Conservation (phyloP, 2,888 invertebrate genomes). For the Trachelus troglodyta region DNA sequence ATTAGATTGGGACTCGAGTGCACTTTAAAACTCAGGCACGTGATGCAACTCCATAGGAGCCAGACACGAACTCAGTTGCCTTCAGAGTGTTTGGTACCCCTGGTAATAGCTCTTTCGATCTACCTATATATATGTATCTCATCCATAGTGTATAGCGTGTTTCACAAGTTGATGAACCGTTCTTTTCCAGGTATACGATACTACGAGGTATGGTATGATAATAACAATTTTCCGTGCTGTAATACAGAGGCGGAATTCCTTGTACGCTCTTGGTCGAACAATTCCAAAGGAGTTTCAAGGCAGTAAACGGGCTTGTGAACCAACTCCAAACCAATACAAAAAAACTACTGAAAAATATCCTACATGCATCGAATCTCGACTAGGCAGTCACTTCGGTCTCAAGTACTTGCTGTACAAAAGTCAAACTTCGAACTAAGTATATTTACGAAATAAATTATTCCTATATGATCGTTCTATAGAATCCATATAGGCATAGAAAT, state of each 20-base stretch:
- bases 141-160: not conserved
- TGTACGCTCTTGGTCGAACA: not conserved
- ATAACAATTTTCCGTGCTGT: not conserved
- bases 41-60: conserved; percentile 1
- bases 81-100: conserved; percentile 17
- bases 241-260: not conserved
- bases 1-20: conserved; percentile 32
- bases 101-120: conserved; percentile 27
- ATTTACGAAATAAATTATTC: not conserved
- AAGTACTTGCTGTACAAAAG: not conserved
- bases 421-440: not conserved
- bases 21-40: conserved; percentile 29
- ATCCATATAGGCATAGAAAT: not conserved
- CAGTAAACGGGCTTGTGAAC: not conserved
- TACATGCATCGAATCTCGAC: not conserved
- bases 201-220: not conserved
- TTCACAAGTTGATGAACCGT: not conserved
- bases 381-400: not conserved
- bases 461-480: not conserved
- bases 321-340: not conserved
- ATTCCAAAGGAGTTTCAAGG: not conserved
- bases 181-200: not conserved
- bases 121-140: conserved; percentile 1
- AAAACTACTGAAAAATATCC: not conserved
- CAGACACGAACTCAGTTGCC: conserved; percentile 3